phyloP scores from a whole-genome alignment of 2,113 vertebrate genomes.

The Manacus vitellinus region DNA sequence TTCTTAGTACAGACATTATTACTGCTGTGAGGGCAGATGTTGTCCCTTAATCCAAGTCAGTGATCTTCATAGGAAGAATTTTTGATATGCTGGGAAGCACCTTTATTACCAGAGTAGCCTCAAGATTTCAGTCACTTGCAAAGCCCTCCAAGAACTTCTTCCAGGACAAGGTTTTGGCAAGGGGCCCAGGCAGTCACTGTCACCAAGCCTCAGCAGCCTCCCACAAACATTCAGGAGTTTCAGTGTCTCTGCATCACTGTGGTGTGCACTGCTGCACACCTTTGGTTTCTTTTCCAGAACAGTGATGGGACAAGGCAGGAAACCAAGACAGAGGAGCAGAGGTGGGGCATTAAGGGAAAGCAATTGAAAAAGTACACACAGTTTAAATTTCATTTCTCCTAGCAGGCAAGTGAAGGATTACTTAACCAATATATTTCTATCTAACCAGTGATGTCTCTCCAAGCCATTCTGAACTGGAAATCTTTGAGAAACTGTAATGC shows the following conservation, averaged over 20 bases:
- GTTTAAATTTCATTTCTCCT: not conserved
- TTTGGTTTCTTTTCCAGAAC: not conserved
- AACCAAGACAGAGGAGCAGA: not conserved
- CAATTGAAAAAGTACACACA: not conserved
- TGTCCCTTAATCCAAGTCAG: not conserved
- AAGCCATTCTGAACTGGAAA: not conserved
- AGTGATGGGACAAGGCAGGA: not conserved
- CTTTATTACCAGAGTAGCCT: not conserved
- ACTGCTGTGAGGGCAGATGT: not conserved
- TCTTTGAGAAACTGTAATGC: not conserved
- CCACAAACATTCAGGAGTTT: not conserved
- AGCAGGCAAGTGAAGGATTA: not conserved
- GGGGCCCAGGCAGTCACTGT: not conserved
- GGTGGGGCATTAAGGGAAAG: fast-evolving
- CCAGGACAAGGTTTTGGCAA: not conserved
- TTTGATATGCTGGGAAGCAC: not conserved
- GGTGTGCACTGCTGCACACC: not conserved
- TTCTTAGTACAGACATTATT: not conserved
- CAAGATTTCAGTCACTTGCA: not conserved
- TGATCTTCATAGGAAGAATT: not conserved
- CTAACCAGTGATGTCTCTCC: not conserved
- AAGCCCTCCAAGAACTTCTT: not conserved
- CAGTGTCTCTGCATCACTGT: not conserved
- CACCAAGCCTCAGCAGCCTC: not conserved
- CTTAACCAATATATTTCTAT: not conserved